These are phyloP conservation scores for Amphiprion ocellaris DNA, from an alignment of 2,113 vertebrate genomes.

Conservation along the genomic window DNA sequence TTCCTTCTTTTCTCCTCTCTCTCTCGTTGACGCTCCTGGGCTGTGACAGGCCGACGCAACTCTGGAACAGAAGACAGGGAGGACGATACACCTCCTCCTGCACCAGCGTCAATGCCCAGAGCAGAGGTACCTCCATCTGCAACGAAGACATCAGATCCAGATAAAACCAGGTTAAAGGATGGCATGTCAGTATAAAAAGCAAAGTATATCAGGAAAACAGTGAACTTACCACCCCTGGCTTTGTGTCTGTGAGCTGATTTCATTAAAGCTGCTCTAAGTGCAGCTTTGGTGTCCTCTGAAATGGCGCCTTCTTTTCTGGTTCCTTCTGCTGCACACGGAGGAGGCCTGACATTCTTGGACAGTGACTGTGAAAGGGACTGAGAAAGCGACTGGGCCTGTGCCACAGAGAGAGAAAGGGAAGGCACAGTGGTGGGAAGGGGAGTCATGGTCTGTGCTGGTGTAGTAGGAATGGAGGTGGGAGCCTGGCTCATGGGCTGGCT, in stretches of 20 bases:
- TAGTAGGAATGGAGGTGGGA: conserved; percentile 44
- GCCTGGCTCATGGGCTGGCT: conserved; percentile 65
- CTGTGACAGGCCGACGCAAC: conserved; percentile 88
- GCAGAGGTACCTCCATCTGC: conserved; percentile 76
- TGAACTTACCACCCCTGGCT: conserved; percentile 87
- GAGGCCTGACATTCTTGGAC: conserved; percentile 71
- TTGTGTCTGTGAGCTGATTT: conserved; percentile 92
- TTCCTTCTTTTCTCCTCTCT: conserved; percentile 91
- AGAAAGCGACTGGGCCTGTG: conserved; percentile 83
- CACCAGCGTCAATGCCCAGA: conserved; percentile 61
- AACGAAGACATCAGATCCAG: conserved; percentile 34
- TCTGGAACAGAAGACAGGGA: conserved; percentile 75
- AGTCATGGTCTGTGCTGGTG: conserved; percentile 57
- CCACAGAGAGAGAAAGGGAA: conserved; percentile 80
- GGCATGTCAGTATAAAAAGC: neutral
- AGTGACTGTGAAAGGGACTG: conserved; percentile 83
- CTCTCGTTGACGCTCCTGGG: conserved; percentile 93
- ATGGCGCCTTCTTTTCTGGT: conserved; percentile 91
- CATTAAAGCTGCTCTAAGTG: conserved; percentile 91
- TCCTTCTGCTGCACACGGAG: conserved; percentile 75
- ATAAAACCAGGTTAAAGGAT: neutral
- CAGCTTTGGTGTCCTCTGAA: conserved; percentile 94
- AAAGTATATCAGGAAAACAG: neutral
- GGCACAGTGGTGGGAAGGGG: conserved; percentile 65
- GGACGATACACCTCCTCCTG: conserved; percentile 62